phyloP scores from a whole-genome alignment of 2,797 vertebrate species.

The Echiichthys vipera region DNA sequence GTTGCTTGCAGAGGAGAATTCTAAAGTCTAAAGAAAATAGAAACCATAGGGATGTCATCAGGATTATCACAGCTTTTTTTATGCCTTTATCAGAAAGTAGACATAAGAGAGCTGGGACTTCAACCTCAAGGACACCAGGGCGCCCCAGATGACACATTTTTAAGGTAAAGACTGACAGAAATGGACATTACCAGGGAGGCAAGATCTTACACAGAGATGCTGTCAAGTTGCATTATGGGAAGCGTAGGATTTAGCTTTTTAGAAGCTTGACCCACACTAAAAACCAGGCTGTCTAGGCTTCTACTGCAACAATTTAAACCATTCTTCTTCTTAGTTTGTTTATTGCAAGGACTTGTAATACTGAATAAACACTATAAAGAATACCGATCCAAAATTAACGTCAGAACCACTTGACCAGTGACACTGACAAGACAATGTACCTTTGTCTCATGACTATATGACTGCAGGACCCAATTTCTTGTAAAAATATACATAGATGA shows the following conservation, averaged over 20 bases:
- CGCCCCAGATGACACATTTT: background rate
- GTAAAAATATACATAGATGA: background rate
- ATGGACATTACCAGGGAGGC: background rate
- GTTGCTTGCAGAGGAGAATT: background rate
- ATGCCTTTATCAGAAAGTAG: constrained; percentile 4
- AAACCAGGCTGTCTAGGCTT: background rate
- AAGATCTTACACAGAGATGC: background rate
- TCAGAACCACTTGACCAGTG: background rate
- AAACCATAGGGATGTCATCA: background rate
- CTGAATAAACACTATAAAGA: background rate
- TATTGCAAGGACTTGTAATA: background rate
- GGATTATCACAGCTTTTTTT: background rate
- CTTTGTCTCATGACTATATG: background rate
- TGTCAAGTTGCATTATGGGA: constrained; percentile 9
- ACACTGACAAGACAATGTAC: background rate
- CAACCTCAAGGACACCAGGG: background rate
- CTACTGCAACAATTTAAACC: background rate
- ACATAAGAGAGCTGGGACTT: background rate
- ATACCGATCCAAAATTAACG: background rate
- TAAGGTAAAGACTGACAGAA: background rate
- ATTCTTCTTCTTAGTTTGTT: background rate
- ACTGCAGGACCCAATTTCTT: background rate
- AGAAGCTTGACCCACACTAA: background rate
- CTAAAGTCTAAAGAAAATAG: constrained; percentile 1
- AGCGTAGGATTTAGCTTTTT: background rate